Base-by-base conservation (phyloP, 1,140 invertebrate genomes). In the Macrobrachium nipponense region DNA sequence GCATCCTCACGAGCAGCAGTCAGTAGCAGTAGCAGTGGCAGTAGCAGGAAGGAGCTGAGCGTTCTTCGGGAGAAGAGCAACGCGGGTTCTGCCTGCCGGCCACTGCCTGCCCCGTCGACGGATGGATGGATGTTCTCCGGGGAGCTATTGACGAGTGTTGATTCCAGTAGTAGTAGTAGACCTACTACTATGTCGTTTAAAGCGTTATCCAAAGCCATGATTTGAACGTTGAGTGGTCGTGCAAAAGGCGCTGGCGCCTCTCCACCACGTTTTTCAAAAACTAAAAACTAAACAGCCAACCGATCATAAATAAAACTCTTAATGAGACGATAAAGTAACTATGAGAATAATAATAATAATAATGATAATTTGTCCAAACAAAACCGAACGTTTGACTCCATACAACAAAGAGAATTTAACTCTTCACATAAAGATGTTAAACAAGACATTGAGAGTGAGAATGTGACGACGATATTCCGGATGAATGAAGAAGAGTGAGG, bases 271-370 rank as follows among this genome's bases (percentile, higher is more conserved):
- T 36, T 36, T 36, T 1, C 4, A 36, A 36, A 36, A 36, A 36
- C 27, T 36, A 36, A 68, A 18, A 76, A 76, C 44, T 44, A 79
- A 79, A 58, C 77, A 61, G 20, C 44, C 79, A 81, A 81, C 66
- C 44, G 18, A 81, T 51, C 27, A 81, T 64, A n/a, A 60, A 4
- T 36, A 15, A 0, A 43, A 81, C 51, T 70, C 43, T 68, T 73
- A 73, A 73, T 82, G 73, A 82, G 72, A 60, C 27, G 62, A 80
- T 14, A 61, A 73, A 82, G 61, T 75, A 18, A 75, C 73, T 73
- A 72, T 81, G 72, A 81, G 70, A 81, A 81, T 81, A 72, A 81
- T 81, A 59, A 81, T 75, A 73, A 73, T 73, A 82, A 82, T 82
- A 82, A 72, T 82, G 73, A 82, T 82, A 36, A 72, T 82, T 72